Base-by-base conservation (phyloP, 2,113 vertebrate species). In the Cacatua alba region DNA sequence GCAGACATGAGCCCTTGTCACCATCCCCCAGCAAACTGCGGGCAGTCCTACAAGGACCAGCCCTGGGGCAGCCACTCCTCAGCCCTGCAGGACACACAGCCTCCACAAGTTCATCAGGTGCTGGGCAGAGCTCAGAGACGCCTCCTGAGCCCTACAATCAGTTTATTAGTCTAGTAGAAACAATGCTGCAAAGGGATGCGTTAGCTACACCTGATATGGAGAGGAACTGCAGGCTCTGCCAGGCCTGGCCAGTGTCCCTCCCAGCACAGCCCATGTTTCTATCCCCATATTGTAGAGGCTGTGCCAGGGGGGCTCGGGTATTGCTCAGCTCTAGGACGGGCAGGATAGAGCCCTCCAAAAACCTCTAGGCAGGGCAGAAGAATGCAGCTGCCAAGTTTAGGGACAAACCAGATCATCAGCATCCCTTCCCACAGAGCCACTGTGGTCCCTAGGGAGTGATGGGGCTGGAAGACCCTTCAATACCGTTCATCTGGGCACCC, bases 91-190 rank as follows among this genome's bases (percentile, higher is more conserved):
- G 26, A 70, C 1, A 1, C 3, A 0, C 41, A 5, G 18, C 59
- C 21, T 37, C n/a, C 69, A 29, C 37, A 2, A 0, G 11, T 44
- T 52, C 79, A 52, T 21, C 70, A 55, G 55, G 70, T 13, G 3
- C 46, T 49, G 75, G 33, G 77, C 80, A 91, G 39, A 92, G 88
- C 55, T 96, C 80, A 52, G 39, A 82, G 26, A 86, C 67, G 2
- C 44, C 16, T 5, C 17, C 7, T 48, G 33, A 48, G 71, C 95
- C 88, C 85, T 91, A 90, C 10, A 0, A 28, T 69, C 3, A 1
- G 31, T 97, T 97, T 96, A 97, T 97, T 97, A 91, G 64, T 93
- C 89, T 88, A 87, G 83, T 93, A 95, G 95, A 96, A 92, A 94
- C 94, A 88, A 64, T 2, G 57, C 82, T 60, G 89, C 53, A 49